Conservation (phyloP, 2,888 invertebrate genomes). For the Mimumesa dahlbomi region DNA sequence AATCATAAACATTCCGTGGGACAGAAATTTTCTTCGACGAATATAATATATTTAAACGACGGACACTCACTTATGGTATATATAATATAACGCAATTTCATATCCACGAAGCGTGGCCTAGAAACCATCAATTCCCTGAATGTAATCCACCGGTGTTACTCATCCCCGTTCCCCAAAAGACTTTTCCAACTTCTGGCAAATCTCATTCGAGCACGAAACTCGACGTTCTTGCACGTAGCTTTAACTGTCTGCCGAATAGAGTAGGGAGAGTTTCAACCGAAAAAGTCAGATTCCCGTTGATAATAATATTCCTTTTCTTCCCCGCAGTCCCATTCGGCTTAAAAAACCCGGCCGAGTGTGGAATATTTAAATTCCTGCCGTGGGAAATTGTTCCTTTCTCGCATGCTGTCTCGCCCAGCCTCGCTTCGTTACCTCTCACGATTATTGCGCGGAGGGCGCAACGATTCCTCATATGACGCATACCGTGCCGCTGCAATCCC, state of each 20-base stretch:
- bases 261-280: not conserved
- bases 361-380: conserved; percentile 61
- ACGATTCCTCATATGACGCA: conserved; percentile 62
- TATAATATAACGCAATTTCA: conserved; percentile 17
- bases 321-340: conserved; percentile 18
- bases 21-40: no score
- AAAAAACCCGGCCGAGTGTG: conserved; percentile 40
- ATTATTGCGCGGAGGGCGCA: conserved; percentile 59
- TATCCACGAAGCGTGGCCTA: conserved; percentile 8
- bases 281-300: conserved; percentile 37
- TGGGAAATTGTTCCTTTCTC: conserved; percentile 52
- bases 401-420: conserved; percentile 44
- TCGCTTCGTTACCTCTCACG: conserved; percentile 63
- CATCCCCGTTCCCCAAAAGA: conserved; percentile 11
- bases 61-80: no score
- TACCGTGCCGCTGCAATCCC: conserved; percentile 56
- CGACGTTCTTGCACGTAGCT: conserved; percentile 15
- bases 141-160: conserved; percentile 18
- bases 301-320: conserved; percentile 5
- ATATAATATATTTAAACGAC: no score
- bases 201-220: conserved; percentile 16
- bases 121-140: conserved; percentile 18
- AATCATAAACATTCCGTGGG: no score
- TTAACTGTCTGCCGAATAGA: conserved; percentile 7
- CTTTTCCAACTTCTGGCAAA: conserved; percentile 30